Percentiles rank a stretch among this genome's conserved stretches.
These are phyloP conservation scores for Gymnopithys bicolor DNA, from an alignment of 2,797 vertebrate genomes.

Conservation along the genomic window DNA sequence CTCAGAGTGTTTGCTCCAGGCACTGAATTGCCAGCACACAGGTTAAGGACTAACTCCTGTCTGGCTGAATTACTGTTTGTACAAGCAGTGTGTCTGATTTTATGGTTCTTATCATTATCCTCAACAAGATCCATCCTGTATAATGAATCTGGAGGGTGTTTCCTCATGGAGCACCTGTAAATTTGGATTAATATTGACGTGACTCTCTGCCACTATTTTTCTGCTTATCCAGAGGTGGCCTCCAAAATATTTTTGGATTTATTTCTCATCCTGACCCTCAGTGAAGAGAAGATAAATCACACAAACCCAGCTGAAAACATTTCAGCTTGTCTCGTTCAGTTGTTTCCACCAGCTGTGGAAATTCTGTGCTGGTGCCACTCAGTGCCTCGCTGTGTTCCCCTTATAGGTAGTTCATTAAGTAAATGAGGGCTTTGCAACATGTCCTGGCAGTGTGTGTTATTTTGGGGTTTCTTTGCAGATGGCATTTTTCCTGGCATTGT, in stretches of 20 bases:
- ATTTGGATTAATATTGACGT: neutral
- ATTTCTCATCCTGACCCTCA: neutral
- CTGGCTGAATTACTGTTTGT: neutral
- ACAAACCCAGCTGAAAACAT: neutral
- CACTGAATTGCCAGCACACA: neutral
- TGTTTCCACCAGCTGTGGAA: slow-evolving; percentile 17
- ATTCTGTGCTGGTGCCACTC: neutral
- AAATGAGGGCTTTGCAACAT: slow-evolving; percentile 7
- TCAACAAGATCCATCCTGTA: neutral
- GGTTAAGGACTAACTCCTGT: neutral
- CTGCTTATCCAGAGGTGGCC: neutral
- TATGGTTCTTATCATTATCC: neutral
- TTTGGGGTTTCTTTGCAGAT: neutral
- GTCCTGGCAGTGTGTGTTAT: neutral
- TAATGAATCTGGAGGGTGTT: neutral
- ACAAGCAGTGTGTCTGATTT: neutral
- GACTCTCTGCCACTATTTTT: neutral
- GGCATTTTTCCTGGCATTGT: slow-evolving; percentile 9
- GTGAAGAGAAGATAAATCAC: neutral
- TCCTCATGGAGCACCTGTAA: neutral
- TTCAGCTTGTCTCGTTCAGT: neutral
- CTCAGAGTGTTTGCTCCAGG: neutral
- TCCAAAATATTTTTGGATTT: neutral
- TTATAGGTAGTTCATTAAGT: slow-evolving; percentile 26
- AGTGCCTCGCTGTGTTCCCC: neutral